These are phyloP conservation scores for Lasioglossum pauxillum DNA, from an alignment of 2,888 invertebrate species.

Conservation along the genomic window DNA sequence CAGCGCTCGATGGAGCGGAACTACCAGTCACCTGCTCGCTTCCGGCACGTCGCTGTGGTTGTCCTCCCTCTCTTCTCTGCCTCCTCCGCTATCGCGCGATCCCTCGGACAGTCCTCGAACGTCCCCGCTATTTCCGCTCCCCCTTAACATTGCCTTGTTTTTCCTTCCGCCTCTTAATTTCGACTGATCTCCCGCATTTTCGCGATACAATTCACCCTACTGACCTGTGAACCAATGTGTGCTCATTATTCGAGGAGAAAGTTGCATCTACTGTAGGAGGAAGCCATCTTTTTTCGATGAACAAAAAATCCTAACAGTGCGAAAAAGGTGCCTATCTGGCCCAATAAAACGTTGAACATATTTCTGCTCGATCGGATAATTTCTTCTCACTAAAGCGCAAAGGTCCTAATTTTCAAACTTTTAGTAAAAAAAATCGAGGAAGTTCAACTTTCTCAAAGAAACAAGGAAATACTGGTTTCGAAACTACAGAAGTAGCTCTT, in stretches of 20 bases:
- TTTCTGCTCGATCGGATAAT: too few relatives aligned
- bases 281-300: too few relatives aligned
- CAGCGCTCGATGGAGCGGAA: constrained; percentile 84
- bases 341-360: too few relatives aligned
- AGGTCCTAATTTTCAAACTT: too few relatives aligned
- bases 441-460: too few relatives aligned
- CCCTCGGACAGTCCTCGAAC: constrained; percentile 60
- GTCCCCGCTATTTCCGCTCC: constrained; percentile 63
- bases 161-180: constrained; percentile 53
- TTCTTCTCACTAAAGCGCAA: too few relatives aligned
- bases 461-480: too few relatives aligned
- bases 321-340: too few relatives aligned
- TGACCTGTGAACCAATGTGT: background rate
- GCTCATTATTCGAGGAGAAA: background rate
- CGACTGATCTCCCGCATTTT: constrained; percentile 32
- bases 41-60: constrained; percentile 81
- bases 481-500: too few relatives aligned
- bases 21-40: constrained; percentile 84
- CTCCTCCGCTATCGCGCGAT: constrained; percentile 56
- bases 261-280: background rate
- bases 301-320: too few relatives aligned
- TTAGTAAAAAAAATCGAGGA: too few relatives aligned
- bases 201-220: constrained; percentile 2
- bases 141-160: constrained; percentile 7
- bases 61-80: constrained; percentile 54